Evolutionary conservation across 2,797 vertebrate species (phyloP).

Genomic region (Siniperca scherzeri): DNA sequence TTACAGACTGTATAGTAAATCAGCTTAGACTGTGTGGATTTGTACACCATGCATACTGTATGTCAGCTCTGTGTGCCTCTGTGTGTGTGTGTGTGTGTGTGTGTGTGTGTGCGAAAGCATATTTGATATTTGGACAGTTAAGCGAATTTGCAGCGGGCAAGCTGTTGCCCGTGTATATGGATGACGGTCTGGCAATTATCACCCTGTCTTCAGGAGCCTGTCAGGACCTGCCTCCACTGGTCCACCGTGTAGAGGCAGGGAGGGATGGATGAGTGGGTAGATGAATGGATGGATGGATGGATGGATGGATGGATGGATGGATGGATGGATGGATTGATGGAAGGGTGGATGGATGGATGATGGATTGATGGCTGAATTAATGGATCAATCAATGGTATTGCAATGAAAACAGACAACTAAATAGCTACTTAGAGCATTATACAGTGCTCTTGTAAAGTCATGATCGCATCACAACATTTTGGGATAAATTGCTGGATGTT

Average conservation of each 20-base stretch:
- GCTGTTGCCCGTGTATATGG: slow-evolving; percentile 89
- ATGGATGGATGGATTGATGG: slow-evolving; percentile 39
- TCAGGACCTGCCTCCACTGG: slow-evolving; percentile 88
- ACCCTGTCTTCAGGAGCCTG: slow-evolving; percentile 89
- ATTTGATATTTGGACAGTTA: slow-evolving; percentile 90
- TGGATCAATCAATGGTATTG: not conserved
- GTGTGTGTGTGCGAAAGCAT: slow-evolving; percentile 79
- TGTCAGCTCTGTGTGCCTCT: slow-evolving; percentile 33
- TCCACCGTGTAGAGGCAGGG: slow-evolving; percentile 78
- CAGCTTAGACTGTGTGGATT: not conserved
- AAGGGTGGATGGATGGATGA: slow-evolving; percentile 11
- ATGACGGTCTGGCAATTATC: slow-evolving; percentile 98
- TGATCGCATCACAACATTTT: not conserved
- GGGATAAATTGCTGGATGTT: not conserved
- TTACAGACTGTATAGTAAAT: slow-evolving; percentile 32
- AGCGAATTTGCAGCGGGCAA: slow-evolving; percentile 93
- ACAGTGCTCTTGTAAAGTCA: not conserved
- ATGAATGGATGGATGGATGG: slow-evolving; percentile 4
- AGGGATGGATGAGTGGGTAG: not conserved
- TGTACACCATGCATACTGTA: slow-evolving; percentile 1
- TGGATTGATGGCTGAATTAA: slow-evolving; percentile 9
- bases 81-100: slow-evolving; percentile 1
- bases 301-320: slow-evolving; percentile 36
- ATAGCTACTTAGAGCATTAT: not conserved
- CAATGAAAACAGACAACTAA: not conserved